phyloP scores from a whole-genome alignment of 1,140 invertebrate genomes.

The Zeugodacus cucurbitae region DNA sequence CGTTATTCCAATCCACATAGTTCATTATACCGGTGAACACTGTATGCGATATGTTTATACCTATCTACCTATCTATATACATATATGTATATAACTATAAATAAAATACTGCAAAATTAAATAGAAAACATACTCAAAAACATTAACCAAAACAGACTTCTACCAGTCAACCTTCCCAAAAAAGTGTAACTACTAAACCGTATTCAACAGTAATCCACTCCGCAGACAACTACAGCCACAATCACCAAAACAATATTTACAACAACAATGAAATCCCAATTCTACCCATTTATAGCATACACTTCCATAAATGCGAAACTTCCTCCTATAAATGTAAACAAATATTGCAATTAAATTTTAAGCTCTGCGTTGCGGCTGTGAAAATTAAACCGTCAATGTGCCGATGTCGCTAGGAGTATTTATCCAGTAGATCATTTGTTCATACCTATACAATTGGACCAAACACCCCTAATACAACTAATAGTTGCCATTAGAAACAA shows the following conservation, averaged over 20 bases:
- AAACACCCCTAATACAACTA: no score
- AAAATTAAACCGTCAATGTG: not conserved
- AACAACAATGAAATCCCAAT: conserved; percentile 33
- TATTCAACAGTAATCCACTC: not conserved
- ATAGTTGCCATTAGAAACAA: not conserved
- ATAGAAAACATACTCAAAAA: conserved; percentile 45
- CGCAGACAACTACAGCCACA: not conserved
- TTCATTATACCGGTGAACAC: no score
- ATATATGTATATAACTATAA: not conserved
- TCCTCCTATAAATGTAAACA: conserved; percentile 32
- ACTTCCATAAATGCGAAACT: conserved; percentile 17
- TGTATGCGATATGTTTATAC: no score
- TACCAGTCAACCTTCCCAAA: conserved; percentile 21
- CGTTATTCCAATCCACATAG: no score
- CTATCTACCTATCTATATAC: not conserved
- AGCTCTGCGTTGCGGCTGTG: not conserved
- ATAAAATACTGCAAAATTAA: conserved; percentile 40
- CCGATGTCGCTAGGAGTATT: not conserved
- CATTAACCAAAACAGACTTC: conserved; percentile 10
- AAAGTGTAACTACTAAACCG: not conserved
- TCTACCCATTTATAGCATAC: conserved; percentile 5
- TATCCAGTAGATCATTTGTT: not conserved
- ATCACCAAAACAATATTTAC: not conserved
- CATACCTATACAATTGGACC: not conserved
- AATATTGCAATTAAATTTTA: conserved; percentile 37